phyloP scores from a whole-genome alignment of 2,888 invertebrate genomes.

The Epiperipatus broadwayi region DNA sequence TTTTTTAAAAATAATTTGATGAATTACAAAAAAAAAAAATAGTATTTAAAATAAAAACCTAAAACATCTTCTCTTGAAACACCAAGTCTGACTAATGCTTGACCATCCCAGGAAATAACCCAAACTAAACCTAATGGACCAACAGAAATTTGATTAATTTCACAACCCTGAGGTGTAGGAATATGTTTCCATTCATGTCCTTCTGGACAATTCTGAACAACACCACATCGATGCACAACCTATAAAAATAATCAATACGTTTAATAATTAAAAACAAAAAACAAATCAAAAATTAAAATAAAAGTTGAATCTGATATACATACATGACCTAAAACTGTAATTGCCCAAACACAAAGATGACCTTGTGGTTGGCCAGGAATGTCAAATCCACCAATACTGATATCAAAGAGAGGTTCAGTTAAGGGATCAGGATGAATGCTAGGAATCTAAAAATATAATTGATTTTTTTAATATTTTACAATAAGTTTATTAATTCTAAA shows the following conservation, averaged over 20 bases:
- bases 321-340: constrained; percentile 71
- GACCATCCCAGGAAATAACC: constrained; percentile 64
- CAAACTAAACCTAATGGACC: constrained; percentile 70
- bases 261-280: too few relatives aligned
- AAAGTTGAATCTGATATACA: too few relatives aligned
- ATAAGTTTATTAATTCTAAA: too few relatives aligned
- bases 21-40: too few relatives aligned
- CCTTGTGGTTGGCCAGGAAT: constrained; percentile 56
- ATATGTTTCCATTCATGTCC: constrained; percentile 65
- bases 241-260: too few relatives aligned
- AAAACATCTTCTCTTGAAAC: constrained; percentile 54
- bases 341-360: constrained; percentile 66
- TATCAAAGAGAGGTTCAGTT: constrained; percentile 75
- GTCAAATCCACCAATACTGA: constrained; percentile 63
- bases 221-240: constrained; percentile 67
- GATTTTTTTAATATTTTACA: too few relatives aligned
- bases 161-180: constrained; percentile 52
- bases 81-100: constrained; percentile 58
- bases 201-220: constrained; percentile 61
- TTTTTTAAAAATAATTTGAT: too few relatives aligned
- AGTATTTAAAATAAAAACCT: too few relatives aligned
- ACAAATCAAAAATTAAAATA: too few relatives aligned
- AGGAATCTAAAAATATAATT: constrained; percentile 19
- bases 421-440: constrained; percentile 23
- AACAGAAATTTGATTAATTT: constrained; percentile 63